Percentiles rank a stretch among this genome's conserved stretches.
These are phyloP conservation scores for Torymus tubicola DNA, from an alignment of 2,888 invertebrate genomes.

Conservation along the genomic window DNA sequence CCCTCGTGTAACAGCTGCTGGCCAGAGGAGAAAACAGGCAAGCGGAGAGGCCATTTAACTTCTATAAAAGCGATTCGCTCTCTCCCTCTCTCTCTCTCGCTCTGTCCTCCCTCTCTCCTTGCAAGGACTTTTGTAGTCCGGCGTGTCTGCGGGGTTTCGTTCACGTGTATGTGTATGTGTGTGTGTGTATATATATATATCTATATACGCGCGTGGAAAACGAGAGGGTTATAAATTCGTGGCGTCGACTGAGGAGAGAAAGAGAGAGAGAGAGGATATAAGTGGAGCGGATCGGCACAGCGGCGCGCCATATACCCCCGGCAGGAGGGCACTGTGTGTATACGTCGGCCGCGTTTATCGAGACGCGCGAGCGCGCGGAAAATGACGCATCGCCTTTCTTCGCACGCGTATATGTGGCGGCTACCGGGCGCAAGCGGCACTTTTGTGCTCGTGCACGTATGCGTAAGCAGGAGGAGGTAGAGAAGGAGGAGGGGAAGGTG, in stretches of 20 bases:
- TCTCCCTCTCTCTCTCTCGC: no score
- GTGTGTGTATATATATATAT: no score
- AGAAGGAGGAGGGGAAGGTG: no score
- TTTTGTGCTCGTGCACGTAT: no score
- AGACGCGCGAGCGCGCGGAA: no score
- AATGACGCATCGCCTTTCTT: no score
- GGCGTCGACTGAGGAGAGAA: slow-evolving; percentile 4
- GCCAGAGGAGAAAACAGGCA: slow-evolving; percentile 2
- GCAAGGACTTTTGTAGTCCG: slow-evolving; percentile 52
- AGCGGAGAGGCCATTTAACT: slow-evolving; percentile 43
- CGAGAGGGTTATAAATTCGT: slow-evolving; percentile 43
- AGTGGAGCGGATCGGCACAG: slow-evolving; percentile 55
- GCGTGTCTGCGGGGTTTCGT: slow-evolving; percentile 7
- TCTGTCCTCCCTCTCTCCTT: no score
- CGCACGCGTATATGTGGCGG: no score
- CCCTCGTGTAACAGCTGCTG: slow-evolving; percentile 1
- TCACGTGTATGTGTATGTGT: not conserved
- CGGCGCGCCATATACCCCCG: no score
- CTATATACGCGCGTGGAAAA: not conserved
- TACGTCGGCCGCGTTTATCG: slow-evolving; percentile 51
- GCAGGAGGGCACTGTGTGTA: slow-evolving; percentile 60
- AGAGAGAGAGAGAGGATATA: slow-evolving; percentile 45
- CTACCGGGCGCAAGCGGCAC: no score
- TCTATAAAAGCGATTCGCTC: slow-evolving; percentile 38
- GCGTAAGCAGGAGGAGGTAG: no score